Conservation (phyloP, 2,888 invertebrate genomes). For the Eudiplozoon nipponicum region DNA sequence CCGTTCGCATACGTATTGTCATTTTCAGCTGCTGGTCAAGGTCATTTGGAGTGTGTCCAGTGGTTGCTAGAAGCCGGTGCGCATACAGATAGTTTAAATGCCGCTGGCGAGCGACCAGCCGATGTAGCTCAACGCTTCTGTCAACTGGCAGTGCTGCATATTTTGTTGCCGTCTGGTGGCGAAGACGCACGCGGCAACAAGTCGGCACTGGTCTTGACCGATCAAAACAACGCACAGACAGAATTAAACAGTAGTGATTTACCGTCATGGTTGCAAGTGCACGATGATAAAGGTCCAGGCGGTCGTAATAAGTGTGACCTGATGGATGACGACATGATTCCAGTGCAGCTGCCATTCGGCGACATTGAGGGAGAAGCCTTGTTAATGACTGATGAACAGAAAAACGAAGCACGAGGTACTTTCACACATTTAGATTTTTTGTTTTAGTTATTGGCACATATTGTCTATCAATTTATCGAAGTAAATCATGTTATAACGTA, state of each 20-base stretch:
- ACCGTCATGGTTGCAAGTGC: no score
- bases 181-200: no score
- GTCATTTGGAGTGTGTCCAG: slow-evolving; percentile 24
- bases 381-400: slow-evolving; percentile 19
- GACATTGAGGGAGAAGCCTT: slow-evolving; percentile 21
- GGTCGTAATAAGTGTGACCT: slow-evolving; percentile 17
- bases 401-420: slow-evolving; percentile 21
- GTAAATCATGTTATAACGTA: no score
- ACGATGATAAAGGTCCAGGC: slow-evolving; percentile 10
- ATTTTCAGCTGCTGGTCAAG: slow-evolving; percentile 26
- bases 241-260: background rate
- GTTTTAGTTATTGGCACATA: no score
- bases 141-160: slow-evolving; percentile 21
- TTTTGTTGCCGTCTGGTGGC: slow-evolving; percentile 20
- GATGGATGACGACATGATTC: slow-evolving; percentile 18
- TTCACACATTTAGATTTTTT: no score
- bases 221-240: no score
- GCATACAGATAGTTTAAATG: slow-evolving; percentile 23
- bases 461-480: no score
- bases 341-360: slow-evolving; percentile 19
- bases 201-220: no score
- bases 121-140: slow-evolving; percentile 25
- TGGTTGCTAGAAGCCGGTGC: slow-evolving; percentile 28
- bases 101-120: slow-evolving; percentile 24
- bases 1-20: no score